Percentiles rank a stretch among this genome's conserved stretches.
Conservation (phyloP, 2,797 vertebrate species). For the Ataeniobius toweri region DNA sequence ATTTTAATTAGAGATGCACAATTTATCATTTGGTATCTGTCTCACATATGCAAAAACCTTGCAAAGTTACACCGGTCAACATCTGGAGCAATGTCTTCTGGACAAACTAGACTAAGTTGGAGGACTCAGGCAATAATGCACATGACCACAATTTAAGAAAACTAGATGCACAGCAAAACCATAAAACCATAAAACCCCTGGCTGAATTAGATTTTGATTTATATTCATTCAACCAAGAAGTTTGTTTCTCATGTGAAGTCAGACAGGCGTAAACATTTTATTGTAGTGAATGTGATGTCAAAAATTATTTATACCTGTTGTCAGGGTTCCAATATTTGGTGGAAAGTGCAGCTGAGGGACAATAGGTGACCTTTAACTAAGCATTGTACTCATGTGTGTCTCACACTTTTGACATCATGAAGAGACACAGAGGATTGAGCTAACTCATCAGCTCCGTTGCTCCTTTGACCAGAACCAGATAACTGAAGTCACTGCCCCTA, state of each 20-base stretch:
- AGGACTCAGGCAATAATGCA: neutral
- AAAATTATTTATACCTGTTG: neutral
- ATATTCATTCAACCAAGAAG: neutral
- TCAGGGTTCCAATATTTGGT: neutral
- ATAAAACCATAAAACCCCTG: neutral
- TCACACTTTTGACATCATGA: slow-evolving; percentile 8
- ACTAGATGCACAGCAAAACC: neutral
- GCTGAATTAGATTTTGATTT: neutral
- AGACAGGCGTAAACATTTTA: neutral
- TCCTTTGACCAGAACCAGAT: neutral
- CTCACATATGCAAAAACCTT: neutral
- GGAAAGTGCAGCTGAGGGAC: neutral
- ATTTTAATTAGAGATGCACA: neutral
- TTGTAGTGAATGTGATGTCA: neutral
- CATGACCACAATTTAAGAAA: neutral
- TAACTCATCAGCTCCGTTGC: slow-evolving; percentile 30
- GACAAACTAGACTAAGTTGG: neutral
- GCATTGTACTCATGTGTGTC: neutral
- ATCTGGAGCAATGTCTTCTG: neutral
- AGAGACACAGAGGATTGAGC: slow-evolving; percentile 6
- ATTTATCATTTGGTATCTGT: neutral
- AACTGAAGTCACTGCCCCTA: slow-evolving; percentile 5
- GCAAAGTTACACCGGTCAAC: neutral
- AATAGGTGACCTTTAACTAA: neutral
- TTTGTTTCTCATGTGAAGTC: neutral